Evolutionary conservation across 1,140 invertebrate genomes (phyloP), one percentile per base, ranked within the genome.

Genomic region (Hormaphis cornu): DNA sequence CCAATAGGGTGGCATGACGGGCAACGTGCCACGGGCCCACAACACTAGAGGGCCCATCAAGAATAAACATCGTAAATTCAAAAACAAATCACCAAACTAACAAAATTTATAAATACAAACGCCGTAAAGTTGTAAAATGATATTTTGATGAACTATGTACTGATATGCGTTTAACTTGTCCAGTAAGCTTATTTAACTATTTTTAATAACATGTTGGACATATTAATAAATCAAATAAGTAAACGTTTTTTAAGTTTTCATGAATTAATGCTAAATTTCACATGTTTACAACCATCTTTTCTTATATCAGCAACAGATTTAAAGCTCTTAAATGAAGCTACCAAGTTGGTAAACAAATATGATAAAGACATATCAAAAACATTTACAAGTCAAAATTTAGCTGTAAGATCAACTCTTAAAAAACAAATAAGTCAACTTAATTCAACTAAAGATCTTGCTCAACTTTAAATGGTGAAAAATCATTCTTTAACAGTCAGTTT

Each of bases 401-500:
- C 50, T 53, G 50, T 53, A 53, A 53, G 50, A 16, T 30, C 26
- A 26, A 53, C 50, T 28, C 28, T 53, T 53, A 53, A 53, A 53
- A 53, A 30, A 30, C 10, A 30, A 53, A 53, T 30, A 53, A 30
- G 26, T 53, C 10, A 53, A 53, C 50, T 30, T 53, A 50, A 9
- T 50, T 50, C 46, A 50, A 50, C 24, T 20, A 50, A 9, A 50
- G 46, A 50, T 50, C 46, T 42, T 18, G 40, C n/a, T 42, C n/a
- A 42, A 10, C 40, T 42, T 42, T 42, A n/a, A 42, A 42, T 42
- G 40, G n/a, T 42, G 10, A 42, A 42, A 42, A 42, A 42, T 42
- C 1, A 42, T 42, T 42, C 40, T 42, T 42, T n/a, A 42, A 42
- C 40, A 42, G 40, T n/a, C n/a, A 16, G 7, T 33, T 75, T 74